Percentiles rank a stretch among this genome's conserved stretches.
These are phyloP conservation scores for Drosophila yooni DNA, from an alignment of 2,888 invertebrate genomes.

Conservation along the genomic window DNA sequence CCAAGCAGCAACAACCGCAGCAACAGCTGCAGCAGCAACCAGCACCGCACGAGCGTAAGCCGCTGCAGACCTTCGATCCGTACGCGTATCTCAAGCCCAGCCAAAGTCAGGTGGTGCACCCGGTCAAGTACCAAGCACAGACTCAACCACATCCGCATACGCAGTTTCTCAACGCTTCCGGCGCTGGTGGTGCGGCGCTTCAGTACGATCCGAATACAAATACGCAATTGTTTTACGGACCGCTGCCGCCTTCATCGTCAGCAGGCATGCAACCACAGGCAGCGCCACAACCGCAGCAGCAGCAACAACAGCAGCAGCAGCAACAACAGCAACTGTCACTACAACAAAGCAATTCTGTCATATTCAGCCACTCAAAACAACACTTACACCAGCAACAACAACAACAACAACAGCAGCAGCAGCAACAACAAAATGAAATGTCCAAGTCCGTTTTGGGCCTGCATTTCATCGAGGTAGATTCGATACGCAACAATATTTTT, in stretches of 20 bases:
- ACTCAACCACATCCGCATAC: constrained; percentile 74
- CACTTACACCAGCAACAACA: constrained; percentile 43
- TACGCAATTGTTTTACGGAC: constrained; percentile 77
- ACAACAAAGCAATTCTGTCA: constrained; percentile 82
- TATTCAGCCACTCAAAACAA: constrained; percentile 78
- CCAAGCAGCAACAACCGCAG: constrained; percentile 59
- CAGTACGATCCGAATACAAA: constrained; percentile 75
- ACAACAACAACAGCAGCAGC: constrained; percentile 59
- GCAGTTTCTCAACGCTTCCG: constrained; percentile 74
- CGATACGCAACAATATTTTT: constrained; percentile 30
- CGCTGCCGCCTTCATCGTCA: constrained; percentile 47
- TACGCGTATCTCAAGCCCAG: constrained; percentile 82
- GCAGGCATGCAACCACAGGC: constrained; percentile 62
- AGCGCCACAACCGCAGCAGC: constrained; percentile 52
- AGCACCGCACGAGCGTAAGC: constrained; percentile 75
- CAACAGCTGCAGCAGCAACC: constrained; percentile 37
- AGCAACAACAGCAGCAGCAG: constrained; percentile 53
- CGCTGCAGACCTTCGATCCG: constrained; percentile 83
- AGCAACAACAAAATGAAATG: constrained; percentile 83
- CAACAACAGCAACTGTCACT: constrained; percentile 55
- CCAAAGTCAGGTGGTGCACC: constrained; percentile 63
- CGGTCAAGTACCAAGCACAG: constrained; percentile 64
- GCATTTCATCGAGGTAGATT: constrained; percentile 85
- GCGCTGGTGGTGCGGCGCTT: constrained; percentile 50
- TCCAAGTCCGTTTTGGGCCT: constrained; percentile 83